Conservation (phyloP, 2,888 invertebrate genomes). For the Tryphoninae sp. region DNA sequence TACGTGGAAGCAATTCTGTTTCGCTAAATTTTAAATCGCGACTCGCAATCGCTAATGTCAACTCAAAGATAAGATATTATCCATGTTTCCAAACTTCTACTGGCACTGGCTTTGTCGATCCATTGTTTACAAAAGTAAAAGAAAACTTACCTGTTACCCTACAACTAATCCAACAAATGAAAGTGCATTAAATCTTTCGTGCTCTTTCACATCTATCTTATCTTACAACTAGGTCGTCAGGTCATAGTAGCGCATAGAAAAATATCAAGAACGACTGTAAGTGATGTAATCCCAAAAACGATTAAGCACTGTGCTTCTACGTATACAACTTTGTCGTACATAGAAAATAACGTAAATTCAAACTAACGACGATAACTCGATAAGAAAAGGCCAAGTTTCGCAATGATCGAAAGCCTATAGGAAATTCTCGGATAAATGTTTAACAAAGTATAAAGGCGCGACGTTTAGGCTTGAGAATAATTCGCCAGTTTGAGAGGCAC, state of each 20-base stretch:
- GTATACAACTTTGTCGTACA: background rate
- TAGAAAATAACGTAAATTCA: background rate
- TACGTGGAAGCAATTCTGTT: background rate
- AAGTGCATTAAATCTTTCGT: slow-evolving; percentile 12
- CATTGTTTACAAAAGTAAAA: background rate
- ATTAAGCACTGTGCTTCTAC: background rate
- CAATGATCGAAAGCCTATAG: background rate
- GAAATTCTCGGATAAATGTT: background rate
- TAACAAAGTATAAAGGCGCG: background rate
- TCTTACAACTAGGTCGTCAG: slow-evolving; percentile 12
- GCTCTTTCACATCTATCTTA: slow-evolving; percentile 10
- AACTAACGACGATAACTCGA: background rate
- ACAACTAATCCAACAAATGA: slow-evolving; percentile 1
- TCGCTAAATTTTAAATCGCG: background rate
- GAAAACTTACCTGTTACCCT: slow-evolving; percentile 37
- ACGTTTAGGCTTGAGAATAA: background rate
- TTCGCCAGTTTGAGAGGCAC: background rate
- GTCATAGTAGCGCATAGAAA: background rate
- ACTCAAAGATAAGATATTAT: background rate
- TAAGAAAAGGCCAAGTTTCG: background rate
- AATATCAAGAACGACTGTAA: background rate
- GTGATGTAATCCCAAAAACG: too few species aligned
- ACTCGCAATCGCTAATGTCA: background rate
- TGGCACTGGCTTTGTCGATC: too few species aligned
- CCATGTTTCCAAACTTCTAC: too few species aligned